phyloP scores from a whole-genome alignment of 2,888 invertebrate genomes.

The Lutraria lutraria region DNA sequence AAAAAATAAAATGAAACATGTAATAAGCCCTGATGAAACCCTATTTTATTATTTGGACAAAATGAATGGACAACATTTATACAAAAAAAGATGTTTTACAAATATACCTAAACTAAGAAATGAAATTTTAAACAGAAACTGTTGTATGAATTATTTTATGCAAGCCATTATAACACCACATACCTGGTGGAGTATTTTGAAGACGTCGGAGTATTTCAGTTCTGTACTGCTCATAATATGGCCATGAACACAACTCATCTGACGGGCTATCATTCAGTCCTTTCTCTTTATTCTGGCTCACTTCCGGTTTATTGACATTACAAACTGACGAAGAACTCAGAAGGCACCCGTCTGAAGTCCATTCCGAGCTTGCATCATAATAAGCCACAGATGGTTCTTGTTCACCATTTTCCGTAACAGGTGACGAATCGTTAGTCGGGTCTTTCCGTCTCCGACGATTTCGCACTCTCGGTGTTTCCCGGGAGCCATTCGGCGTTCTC shows the following conservation, averaged over 20 bases:
- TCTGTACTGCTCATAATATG: conserved; percentile 55
- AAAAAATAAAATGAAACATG: too few relatives aligned
- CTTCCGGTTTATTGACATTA: background rate
- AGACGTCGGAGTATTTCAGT: conserved; percentile 49
- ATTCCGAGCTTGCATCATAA: conserved; percentile 65
- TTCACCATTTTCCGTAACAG: background rate
- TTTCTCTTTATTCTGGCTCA: background rate
- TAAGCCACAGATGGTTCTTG: background rate
- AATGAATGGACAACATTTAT: too few relatives aligned
- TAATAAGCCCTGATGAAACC: too few relatives aligned
- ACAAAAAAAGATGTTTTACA: too few relatives aligned
- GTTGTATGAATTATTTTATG: too few relatives aligned
- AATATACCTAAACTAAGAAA: too few relatives aligned
- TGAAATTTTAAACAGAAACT: too few relatives aligned
- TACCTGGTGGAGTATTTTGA: conserved; percentile 48
- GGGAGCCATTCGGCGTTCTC: conserved; percentile 62
- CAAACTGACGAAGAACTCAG: conserved; percentile 36
- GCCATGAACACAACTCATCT: conserved; percentile 56
- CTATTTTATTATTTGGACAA: too few relatives aligned
- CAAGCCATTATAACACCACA: background rate
- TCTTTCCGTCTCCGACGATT: conserved; percentile 58
- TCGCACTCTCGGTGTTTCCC: conserved; percentile 63
- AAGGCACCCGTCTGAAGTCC: conserved; percentile 35
- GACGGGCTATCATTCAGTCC: background rate
- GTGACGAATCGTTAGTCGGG: background rate